phyloP scores from a whole-genome alignment of 2,113 vertebrate genomes.

The Charadrius vociferus region DNA sequence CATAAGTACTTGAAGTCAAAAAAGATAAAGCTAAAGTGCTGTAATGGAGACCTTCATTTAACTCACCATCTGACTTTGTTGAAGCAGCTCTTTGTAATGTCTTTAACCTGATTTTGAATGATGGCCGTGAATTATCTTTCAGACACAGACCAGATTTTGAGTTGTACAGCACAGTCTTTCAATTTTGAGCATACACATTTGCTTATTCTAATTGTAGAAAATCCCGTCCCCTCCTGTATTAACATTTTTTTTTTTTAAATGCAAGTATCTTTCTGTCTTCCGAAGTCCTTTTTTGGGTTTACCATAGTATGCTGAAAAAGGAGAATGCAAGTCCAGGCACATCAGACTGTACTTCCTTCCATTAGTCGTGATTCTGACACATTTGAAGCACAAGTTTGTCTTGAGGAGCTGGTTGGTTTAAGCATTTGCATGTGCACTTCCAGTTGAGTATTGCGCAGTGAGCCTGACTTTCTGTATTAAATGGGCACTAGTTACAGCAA shows the following conservation, averaged over 20 bases:
- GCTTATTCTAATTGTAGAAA: not conserved
- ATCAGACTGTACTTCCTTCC: slow-evolving; percentile 4
- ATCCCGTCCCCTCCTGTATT: not conserved
- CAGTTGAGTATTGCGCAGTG: not conserved
- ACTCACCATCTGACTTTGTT: not conserved
- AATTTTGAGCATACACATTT: not conserved
- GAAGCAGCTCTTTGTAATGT: not conserved
- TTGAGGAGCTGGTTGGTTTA: slow-evolving; percentile 40
- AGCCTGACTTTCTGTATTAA: not conserved
- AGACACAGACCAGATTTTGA: not conserved
- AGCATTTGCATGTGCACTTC: slow-evolving; percentile 40
- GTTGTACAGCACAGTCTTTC: not conserved
- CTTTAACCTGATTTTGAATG: not conserved
- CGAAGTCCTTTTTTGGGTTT: not conserved
- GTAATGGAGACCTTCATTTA: not conserved
- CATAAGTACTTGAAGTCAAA: not conserved
- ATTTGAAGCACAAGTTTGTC: slow-evolving; percentile 30
- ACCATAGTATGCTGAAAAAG: not conserved
- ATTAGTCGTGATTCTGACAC: not conserved
- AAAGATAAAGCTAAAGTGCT: not conserved
- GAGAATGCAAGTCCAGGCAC: slow-evolving; percentile 38
- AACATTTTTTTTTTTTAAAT: not conserved
- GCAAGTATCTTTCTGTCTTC: not conserved
- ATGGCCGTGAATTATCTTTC: not conserved
- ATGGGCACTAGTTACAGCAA: not conserved